Base-by-base conservation (phyloP, 2,797 vertebrate species). In the Thaleichthys pacificus region DNA sequence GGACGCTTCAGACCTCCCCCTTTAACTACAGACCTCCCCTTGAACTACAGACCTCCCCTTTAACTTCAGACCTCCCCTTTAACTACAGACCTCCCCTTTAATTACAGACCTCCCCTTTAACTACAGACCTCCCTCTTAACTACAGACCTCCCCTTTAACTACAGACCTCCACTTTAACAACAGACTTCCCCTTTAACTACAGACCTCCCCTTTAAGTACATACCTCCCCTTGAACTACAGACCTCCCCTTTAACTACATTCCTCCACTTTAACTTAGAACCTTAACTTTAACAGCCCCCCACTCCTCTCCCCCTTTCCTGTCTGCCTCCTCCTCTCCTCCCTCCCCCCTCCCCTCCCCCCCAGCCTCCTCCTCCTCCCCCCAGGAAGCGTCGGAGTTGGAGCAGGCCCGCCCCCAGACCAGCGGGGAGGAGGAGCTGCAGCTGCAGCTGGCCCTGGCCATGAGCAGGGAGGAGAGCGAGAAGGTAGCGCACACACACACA, bases 371-470 rank as follows among this genome's bases (percentile, higher is more conserved):
- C 32, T 96, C 97, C 0, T 96, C 96, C 17, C 96, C 96, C 17
- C 92, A 87, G 5, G 94, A 93, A 0, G 87, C 94, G 51, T 96
- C 96, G 0, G 97, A 99, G 79, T 87, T 99, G 90, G 97, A 99
- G 85, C 96, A 97, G 84, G 95, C 96, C 0, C 93, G 97, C 56
- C 97, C 97, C 2, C 97, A 99, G 90, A 98, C 96, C 0, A 96
- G 94, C 0, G 97, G 97, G 0, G 97, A 99, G 82, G 97, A 98
- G 88, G 96, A 98, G 80, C 92, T 98, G 42, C 97, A 99, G 91
- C 87, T 98, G 61, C 97, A 97, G 91, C 91, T 98, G 72, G 97
- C 97, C 0, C 83, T 99, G 79, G 97, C 97, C 78, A 98, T 98
- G 97, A 98, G 97, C 87, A 93, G 95, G 0, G 95, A 97, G 89